Evolutionary conservation across 1,140 invertebrate genomes (phyloP), one percentile per base, ranked within the genome.

Genomic region (Ostrea denselamellosa): DNA sequence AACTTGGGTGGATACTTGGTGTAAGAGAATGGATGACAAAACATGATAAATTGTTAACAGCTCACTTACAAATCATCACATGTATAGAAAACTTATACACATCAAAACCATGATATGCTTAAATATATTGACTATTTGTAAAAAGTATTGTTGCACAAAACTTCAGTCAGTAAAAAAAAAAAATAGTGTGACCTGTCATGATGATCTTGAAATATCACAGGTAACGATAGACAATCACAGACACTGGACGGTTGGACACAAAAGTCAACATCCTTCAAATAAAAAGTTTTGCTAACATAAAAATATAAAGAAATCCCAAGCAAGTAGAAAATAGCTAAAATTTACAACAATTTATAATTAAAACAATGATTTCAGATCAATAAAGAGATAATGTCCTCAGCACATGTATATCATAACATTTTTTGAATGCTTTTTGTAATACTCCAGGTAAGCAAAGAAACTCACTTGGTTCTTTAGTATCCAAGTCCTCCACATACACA

Each of bases 51-150:
- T 83, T n/a, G 25, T 8, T 9, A 34, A 83, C 28, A 77, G 22
- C 28, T 77, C 25, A 77, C 68, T 77, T 77, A 34, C 14, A 77
- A 77, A 77, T 28, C 12, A 77, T 62, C 7, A 62, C 9, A 62
- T 25, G 12, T 77, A 28, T 28, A 77, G 56, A 17, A 62, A 62
- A 62, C 56, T 28, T 34, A 77, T 77, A 14, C 22, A 34, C 68
- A 77, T 77, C 68, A 77, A 77, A 62, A 28, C 25, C 68, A 77
- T 77, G 68, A 77, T 25, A 77, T 77, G 28, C 25, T 14, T 71
- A 77, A 71, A 28, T 14, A 77, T 25, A 28, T 25, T 77, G 17
- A 62, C 68, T 62, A 44, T 44, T 62, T 62, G n/a, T 25, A 25
- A 25, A 28, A 77, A 14, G 12, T 34, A 14, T 14, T 77, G 68